phyloP scores from a whole-genome alignment of 2,888 invertebrate species.

The Mythimna loreyi region DNA sequence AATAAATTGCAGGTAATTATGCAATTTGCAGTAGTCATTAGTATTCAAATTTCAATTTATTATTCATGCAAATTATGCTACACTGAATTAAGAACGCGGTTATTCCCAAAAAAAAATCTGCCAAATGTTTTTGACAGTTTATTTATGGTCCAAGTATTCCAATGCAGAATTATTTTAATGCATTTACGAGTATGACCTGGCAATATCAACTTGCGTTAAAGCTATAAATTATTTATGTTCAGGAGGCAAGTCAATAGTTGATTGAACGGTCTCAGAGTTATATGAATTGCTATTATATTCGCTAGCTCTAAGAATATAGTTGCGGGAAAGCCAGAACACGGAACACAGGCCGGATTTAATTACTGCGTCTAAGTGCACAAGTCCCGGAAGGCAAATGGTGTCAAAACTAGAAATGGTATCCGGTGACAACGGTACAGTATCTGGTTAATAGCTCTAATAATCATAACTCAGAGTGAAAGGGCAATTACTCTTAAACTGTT shows the following conservation, averaged over 20 bases:
- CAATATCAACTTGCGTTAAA: slow-evolving; percentile 15
- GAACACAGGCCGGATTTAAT: slow-evolving; percentile 58
- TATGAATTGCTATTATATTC: slow-evolving; percentile 44
- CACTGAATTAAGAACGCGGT: slow-evolving; percentile 24
- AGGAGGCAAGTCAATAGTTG: slow-evolving; percentile 34
- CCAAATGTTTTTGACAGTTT: slow-evolving; percentile 7
- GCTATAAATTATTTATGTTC: slow-evolving; percentile 39
- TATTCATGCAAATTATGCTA: slow-evolving; percentile 60
- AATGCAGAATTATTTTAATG: slow-evolving; percentile 24
- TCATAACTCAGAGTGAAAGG: slow-evolving; percentile 25
- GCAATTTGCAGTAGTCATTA: slow-evolving; percentile 49
- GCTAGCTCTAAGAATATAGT: slow-evolving; percentile 51
- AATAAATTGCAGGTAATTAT: slow-evolving; percentile 45
- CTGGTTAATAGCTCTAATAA: slow-evolving; percentile 38
- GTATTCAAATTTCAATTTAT: slow-evolving; percentile 45
- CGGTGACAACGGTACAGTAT: slow-evolving; percentile 43
- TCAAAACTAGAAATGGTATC: slow-evolving; percentile 56
- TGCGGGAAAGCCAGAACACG: slow-evolving; percentile 50
- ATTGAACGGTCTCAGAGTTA: slow-evolving; percentile 28
- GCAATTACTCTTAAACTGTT: slow-evolving; percentile 4
- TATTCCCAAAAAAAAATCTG: slow-evolving; percentile 17
- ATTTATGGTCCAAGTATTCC: background rate
- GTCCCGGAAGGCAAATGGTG: slow-evolving; percentile 57
- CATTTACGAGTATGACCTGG: slow-evolving; percentile 26
- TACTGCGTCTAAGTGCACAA: slow-evolving; percentile 51